Percentiles rank a stretch among this genome's conserved stretches.
Evolutionary conservation across 1,140 invertebrate genomes (phyloP).

Genomic region (Chelonus insularis): DNA sequence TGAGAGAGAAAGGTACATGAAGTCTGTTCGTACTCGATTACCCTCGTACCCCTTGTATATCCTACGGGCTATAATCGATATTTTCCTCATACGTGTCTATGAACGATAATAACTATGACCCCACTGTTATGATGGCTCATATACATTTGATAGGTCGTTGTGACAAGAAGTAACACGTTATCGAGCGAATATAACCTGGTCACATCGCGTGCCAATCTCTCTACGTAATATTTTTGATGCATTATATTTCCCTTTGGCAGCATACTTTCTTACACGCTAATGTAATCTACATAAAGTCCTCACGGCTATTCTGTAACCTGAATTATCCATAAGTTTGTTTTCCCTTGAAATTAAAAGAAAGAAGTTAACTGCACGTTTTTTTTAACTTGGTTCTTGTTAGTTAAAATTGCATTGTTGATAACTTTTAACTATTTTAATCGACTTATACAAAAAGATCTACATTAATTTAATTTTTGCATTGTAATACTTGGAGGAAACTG

Average conservation of each 20-base stretch:
- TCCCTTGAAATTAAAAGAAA: too few relatives aligned
- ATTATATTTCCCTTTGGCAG: not conserved
- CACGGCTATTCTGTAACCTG: too few relatives aligned
- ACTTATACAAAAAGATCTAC: too few relatives aligned
- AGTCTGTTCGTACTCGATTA: too few relatives aligned
- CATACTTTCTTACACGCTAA: not conserved
- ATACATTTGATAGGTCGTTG: conserved; percentile 20
- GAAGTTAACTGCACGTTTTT: too few relatives aligned
- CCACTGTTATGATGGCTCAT: conserved; percentile 17
- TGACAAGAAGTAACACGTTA: conserved; percentile 21
- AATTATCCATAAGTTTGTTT: too few relatives aligned
- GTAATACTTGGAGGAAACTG: too few relatives aligned
- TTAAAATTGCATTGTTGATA: too few relatives aligned
- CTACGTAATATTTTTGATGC: not conserved
- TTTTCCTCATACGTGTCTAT: conserved; percentile 29
- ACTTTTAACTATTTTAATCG: too few relatives aligned
- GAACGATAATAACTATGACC: conserved; percentile 28
- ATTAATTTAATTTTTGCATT: too few relatives aligned
- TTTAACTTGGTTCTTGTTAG: too few relatives aligned
- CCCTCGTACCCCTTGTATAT: not conserved
- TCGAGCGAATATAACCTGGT: conserved; percentile 14
- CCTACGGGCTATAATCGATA: conserved; percentile 20
- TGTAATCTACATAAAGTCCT: not conserved
- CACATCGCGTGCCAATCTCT: conserved; percentile 13
- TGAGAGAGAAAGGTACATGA: not conserved